Conservation (phyloP, 2,113 vertebrate genomes). For the Syngnathus typhle region DNA sequence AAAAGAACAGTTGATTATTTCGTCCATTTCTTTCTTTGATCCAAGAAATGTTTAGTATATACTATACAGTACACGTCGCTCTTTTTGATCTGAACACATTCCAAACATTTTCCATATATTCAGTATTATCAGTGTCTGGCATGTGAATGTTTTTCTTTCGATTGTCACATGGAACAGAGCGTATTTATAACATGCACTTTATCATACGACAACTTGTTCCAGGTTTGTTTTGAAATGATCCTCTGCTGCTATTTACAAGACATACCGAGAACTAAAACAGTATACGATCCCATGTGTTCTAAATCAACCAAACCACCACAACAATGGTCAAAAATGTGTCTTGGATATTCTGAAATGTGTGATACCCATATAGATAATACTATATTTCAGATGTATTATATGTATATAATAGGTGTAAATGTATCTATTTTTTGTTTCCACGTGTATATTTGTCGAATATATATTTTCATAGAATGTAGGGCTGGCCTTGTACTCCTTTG, state of each 20-base stretch:
- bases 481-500: conserved; percentile 40
- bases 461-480: conserved; percentile 71
- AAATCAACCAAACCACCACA: conserved; percentile 40
- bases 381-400: conserved; percentile 64
- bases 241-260: conserved; percentile 43
- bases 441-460: conserved; percentile 69
- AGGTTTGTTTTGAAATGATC: conserved; percentile 25
- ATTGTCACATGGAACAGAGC: conserved; percentile 16
- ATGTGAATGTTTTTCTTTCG: neutral
- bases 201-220: conserved; percentile 12
- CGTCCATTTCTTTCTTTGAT: neutral
- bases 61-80: neutral
- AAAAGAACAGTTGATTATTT: neutral
- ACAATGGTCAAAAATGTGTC: conserved; percentile 21
- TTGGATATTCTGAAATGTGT: conserved; percentile 63
- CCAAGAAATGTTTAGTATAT: too few relatives aligned
- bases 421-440: conserved; percentile 69
- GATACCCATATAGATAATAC: conserved; percentile 63
- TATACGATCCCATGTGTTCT: conserved; percentile 8
- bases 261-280: conserved; percentile 15
- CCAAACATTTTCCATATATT: neutral
- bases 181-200: conserved; percentile 40
- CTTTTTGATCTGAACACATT: neutral
- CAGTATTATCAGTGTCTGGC: conserved; percentile 1
- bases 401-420: conserved; percentile 64